These are phyloP conservation scores for Eupeodes latifasciatus DNA, from an alignment of 2,888 invertebrate genomes.

Conservation along the genomic window DNA sequence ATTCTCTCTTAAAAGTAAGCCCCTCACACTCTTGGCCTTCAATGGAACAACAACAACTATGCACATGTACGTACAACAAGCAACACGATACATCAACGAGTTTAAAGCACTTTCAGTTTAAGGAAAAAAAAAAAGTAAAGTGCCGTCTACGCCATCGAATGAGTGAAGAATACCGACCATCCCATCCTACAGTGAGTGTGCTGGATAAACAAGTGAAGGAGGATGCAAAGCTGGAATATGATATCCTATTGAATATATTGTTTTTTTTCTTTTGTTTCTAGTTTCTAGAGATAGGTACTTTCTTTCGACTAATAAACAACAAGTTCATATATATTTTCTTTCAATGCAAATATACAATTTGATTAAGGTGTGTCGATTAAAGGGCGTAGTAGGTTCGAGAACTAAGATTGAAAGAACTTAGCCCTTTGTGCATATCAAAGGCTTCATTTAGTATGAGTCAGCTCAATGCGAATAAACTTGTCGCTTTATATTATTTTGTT, in stretches of 20 bases:
- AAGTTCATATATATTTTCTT: conserved; percentile 34
- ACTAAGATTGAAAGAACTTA: not conserved
- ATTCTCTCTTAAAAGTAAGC: conserved; percentile 25
- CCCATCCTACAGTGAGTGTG: conserved; percentile 29
- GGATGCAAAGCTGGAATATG: conserved; percentile 54
- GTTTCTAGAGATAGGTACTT: conserved; percentile 28
- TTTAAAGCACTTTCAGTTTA: conserved; percentile 55
- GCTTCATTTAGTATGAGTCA: not conserved
- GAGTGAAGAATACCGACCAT: conserved; percentile 38
- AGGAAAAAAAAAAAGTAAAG: conserved; percentile 18
- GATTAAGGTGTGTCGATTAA: conserved; percentile 59
- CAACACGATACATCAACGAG: conserved; percentile 52
- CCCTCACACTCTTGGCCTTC: conserved; percentile 24
- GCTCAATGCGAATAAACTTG: too few species aligned
- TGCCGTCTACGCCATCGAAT: conserved; percentile 48
- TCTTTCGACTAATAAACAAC: conserved; percentile 56
- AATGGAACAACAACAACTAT: not conserved
- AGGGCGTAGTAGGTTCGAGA: conserved; percentile 19
- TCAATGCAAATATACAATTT: not conserved
- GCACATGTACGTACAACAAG: conserved; percentile 5
- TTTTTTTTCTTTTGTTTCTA: not conserved
- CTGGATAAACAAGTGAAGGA: conserved; percentile 38
- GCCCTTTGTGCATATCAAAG: not conserved
- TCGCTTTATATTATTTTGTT: too few species aligned
- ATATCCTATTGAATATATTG: conserved; percentile 30